Percentiles rank a stretch among this genome's conserved stretches.
Evolutionary conservation across 1,140 invertebrate genomes (phyloP).

Genomic region (Conopomorpha cramerella): DNA sequence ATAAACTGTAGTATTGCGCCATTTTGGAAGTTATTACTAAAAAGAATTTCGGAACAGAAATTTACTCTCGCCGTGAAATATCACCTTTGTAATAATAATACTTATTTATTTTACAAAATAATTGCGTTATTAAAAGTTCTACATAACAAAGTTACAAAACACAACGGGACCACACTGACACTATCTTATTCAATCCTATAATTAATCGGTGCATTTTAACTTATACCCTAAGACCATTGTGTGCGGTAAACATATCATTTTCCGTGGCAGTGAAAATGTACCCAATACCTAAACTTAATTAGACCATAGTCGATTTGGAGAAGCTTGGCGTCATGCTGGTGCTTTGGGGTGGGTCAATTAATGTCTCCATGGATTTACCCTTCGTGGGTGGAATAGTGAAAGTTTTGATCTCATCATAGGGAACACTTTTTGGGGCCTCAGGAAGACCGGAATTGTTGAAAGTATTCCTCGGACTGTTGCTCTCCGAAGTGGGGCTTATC

Average conservation of each 20-base stretch:
- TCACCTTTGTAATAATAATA: conserved; percentile 15
- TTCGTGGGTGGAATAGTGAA: conserved; percentile 43
- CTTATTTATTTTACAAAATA: too few relatives aligned
- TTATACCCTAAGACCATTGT: too few relatives aligned
- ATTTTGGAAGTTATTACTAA: conserved; percentile 31
- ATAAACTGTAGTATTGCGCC: conserved; percentile 9
- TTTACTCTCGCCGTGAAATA: conserved; percentile 44
- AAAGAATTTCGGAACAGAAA: conserved; percentile 51
- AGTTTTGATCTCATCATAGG: conserved; percentile 38
- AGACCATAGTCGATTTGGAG: conserved; percentile 55
- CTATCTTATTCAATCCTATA: too few relatives aligned
- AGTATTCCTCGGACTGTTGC: conserved; percentile 37
- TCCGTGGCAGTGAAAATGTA: too few relatives aligned
- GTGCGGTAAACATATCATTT: too few relatives aligned
- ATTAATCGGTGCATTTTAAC: too few relatives aligned
- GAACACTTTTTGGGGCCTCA: conserved; percentile 52
- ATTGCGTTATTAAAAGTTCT: too few relatives aligned
- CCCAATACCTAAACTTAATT: conserved; percentile 5
- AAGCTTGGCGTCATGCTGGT: conserved; percentile 33
- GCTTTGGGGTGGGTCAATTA: conserved; percentile 37
- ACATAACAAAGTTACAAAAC: too few relatives aligned
- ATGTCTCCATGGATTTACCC: conserved; percentile 48
- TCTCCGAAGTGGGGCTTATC: conserved; percentile 41
- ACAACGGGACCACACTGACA: too few relatives aligned
- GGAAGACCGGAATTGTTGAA: conserved; percentile 38